These are phyloP conservation scores for Pionites leucogaster DNA, from an alignment of 2,113 vertebrate genomes.

Conservation along the genomic window DNA sequence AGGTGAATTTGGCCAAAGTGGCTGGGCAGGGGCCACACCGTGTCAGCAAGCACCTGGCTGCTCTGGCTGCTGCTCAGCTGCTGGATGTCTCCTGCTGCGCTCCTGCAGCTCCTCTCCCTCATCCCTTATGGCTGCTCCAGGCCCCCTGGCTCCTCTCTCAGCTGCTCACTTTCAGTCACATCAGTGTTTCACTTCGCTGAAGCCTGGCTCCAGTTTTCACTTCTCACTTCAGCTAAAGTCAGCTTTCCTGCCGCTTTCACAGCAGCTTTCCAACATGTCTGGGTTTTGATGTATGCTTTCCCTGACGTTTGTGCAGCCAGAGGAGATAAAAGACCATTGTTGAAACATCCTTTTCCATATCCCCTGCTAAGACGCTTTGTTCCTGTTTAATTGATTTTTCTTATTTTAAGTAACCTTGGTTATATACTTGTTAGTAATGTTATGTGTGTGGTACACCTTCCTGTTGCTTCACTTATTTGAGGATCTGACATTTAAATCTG, in stretches of 20 bases:
- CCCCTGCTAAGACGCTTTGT: background rate
- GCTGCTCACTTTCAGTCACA: background rate
- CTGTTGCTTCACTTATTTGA: background rate
- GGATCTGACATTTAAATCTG: background rate
- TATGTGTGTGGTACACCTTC: background rate
- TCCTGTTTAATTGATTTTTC: constrained; percentile 3
- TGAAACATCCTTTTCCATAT: constrained; percentile 3
- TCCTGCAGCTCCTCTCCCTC: background rate
- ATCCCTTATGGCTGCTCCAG: rapidly evolving
- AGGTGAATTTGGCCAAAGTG: background rate
- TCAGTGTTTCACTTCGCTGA: background rate
- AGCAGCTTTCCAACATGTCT: background rate
- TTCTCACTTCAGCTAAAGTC: constrained; percentile 13
- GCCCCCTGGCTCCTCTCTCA: background rate
- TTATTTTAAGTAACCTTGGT: background rate
- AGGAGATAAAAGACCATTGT: constrained; percentile 21
- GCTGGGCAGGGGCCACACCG: background rate
- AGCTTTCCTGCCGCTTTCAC: background rate
- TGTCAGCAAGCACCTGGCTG: background rate
- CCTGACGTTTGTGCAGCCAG: background rate
- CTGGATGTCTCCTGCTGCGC: background rate
- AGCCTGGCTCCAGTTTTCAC: constrained; percentile 34
- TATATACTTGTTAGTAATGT: background rate
- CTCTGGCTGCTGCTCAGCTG: background rate
- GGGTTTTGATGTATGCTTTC: constrained; percentile 18